Evolutionary conservation across 2,888 invertebrate species (phyloP).

Genomic region (Balanococcus diminutus): DNA sequence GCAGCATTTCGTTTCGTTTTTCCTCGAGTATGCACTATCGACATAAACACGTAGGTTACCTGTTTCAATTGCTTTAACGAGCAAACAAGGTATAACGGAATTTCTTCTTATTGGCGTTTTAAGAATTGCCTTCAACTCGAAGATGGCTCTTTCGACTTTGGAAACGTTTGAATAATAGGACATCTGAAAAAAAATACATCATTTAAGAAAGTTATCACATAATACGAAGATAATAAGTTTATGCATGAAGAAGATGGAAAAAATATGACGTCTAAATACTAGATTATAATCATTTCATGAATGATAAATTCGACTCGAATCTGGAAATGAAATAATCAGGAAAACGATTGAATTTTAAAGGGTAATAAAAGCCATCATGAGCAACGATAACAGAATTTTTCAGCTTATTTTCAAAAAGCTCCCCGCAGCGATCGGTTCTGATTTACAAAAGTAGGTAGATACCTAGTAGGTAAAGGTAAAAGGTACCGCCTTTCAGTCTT

Average conservation of each 20-base stretch:
- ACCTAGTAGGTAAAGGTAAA: neutral
- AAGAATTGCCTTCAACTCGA: neutral
- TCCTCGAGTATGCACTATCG: too few relatives aligned
- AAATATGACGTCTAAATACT: too few relatives aligned
- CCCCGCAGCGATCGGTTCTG: neutral
- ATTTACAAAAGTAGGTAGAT: neutral
- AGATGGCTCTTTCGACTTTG: neutral
- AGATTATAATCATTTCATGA: too few relatives aligned
- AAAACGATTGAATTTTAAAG: too few relatives aligned
- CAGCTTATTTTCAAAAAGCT: too few relatives aligned
- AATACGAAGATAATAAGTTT: too few relatives aligned
- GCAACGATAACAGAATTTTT: too few relatives aligned
- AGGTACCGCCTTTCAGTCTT: neutral
- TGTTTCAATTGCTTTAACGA: neutral
- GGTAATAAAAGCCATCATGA: too few relatives aligned
- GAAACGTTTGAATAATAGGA: neutral
- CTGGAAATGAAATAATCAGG: neutral
- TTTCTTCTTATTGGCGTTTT: constrained; percentile 11
- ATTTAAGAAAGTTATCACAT: neutral
- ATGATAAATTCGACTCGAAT: too few relatives aligned
- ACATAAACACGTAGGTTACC: too few relatives aligned
- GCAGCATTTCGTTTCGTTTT: too few relatives aligned
- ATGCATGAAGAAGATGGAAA: too few relatives aligned
- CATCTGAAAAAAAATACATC: neutral
- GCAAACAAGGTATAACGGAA: neutral